phyloP scores from a whole-genome alignment of 2,113 vertebrate species.

The Petaurus breviceps region DNA sequence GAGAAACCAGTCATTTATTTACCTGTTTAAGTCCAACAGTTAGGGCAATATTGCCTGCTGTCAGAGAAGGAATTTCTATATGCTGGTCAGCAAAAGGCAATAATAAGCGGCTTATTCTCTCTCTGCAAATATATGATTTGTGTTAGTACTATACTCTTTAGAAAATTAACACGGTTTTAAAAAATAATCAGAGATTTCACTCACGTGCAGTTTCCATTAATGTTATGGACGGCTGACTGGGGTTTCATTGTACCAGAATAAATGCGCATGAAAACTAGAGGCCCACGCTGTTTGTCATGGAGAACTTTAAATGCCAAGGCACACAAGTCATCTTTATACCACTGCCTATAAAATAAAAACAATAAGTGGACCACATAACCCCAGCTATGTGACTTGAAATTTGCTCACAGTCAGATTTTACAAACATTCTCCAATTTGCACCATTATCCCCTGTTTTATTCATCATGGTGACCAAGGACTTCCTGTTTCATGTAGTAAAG shows the following conservation, averaged over 20 bases:
- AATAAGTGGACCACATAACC: background rate
- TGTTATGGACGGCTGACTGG: constrained; percentile 92
- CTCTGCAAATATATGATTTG: constrained; percentile 83
- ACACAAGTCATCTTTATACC: constrained; percentile 94
- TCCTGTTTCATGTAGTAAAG: background rate
- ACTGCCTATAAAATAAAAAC: constrained; percentile 85
- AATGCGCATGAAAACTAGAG: constrained; percentile 94
- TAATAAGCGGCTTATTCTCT: constrained; percentile 94
- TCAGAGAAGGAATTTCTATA: constrained; percentile 92
- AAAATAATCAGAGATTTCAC: constrained; percentile 70
- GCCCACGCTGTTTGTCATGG: constrained; percentile 96
- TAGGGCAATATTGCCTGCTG: constrained; percentile 95
- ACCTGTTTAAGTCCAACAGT: constrained; percentile 97
- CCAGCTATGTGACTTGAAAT: background rate
- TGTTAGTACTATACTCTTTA: constrained; percentile 58
- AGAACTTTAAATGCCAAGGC: constrained; percentile 98
- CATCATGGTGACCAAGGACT: constrained; percentile 10
- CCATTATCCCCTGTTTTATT: constrained; percentile 15
- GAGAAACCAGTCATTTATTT: constrained; percentile 64
- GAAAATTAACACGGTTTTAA: background rate
- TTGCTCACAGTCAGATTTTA: background rate
- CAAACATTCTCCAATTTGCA: constrained; percentile 9
- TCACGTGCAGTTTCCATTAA: constrained; percentile 93
- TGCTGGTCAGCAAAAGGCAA: constrained; percentile 98
- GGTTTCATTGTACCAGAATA: constrained; percentile 95